These are phyloP conservation scores for Dryobotodes eremita DNA, from an alignment of 2,888 invertebrate genomes.

Conservation along the genomic window DNA sequence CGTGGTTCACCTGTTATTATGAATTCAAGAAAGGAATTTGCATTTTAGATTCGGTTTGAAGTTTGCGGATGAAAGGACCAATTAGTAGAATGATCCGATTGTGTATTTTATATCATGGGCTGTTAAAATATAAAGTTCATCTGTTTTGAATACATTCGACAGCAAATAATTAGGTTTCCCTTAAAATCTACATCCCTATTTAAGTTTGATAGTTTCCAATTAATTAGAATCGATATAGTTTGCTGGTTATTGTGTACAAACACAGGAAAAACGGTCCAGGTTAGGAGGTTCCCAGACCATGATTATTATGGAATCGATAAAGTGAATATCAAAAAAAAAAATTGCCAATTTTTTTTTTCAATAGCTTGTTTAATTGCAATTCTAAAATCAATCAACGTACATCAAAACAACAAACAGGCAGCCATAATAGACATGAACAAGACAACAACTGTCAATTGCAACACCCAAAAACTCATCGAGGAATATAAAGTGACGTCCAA, in stretches of 20 bases:
- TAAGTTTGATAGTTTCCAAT: background rate
- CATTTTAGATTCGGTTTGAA: background rate
- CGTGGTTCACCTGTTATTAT: constrained; percentile 16
- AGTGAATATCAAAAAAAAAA: background rate
- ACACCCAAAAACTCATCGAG: constrained; percentile 61
- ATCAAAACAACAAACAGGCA: constrained; percentile 24
- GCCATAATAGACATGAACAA: constrained; percentile 63
- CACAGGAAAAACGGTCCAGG: background rate
- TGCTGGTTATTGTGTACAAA: background rate
- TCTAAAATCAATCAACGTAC: constrained; percentile 4
- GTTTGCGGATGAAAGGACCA: background rate
- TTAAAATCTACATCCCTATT: background rate
- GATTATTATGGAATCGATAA: background rate
- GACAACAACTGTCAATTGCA: constrained; percentile 60
- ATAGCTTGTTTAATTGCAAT: background rate
- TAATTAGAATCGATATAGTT: background rate
- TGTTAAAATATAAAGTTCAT: background rate
- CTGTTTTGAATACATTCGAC: background rate
- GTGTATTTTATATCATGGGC: background rate
- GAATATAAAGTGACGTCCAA: constrained; percentile 51
- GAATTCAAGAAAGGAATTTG: constrained; percentile 2
- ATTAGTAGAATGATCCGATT: background rate
- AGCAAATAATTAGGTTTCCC: background rate
- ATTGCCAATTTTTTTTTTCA: background rate
- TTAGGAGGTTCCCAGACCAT: background rate